Evolutionary conservation across 2,797 vertebrate species (phyloP), one percentile per base, ranked within the genome.

Genomic region (Pseudopleuronectes americanus): DNA sequence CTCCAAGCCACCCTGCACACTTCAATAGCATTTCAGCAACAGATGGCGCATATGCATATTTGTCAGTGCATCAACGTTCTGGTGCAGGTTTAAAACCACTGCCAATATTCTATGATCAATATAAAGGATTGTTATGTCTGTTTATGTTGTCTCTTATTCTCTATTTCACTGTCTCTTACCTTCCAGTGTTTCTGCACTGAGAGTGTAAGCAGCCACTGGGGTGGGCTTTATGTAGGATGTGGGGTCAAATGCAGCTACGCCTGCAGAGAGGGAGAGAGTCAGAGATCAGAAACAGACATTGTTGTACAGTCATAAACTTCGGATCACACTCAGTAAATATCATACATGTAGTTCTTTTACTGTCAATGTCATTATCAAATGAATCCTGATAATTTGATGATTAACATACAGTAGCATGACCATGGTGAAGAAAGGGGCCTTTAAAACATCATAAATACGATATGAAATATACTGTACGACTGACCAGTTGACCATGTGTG

Each of bases 121-220:
- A 58, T 4, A 4, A 33, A 45, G 14, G 14, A 45, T 16, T 45
- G 17, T 45, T 59, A 54, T 28, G 0, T 1, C 1, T 68, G 3
- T 36, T 51, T 1, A 2, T 33, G 36, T 36, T 48, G 53, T 4
- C 47, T 13, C 21, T n/a, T 33, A 6, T 0, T 21, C 19, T 13
- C 7, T 13, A 16, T 63, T 64, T 48, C 8, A 41, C 8, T 53
- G 28, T 2, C 0, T 73, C 76, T 79, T 93, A 98, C 97, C 96
- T 94, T 97, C 95, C 19, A 96, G 56, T 5, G 90, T 76, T 0
- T 96, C 96, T 16, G 72, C 74, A 12, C 94, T 94, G 83, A 96
- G 3, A 0, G 86, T 0, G 0, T 94, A 94, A 16, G 89, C 81
- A 58, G 92, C 85, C 6, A 94, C 8, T 1, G 94, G 92, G 0